phyloP scores from a whole-genome alignment of 2,797 vertebrate genomes.

The Propithecus deckenii region DNA sequence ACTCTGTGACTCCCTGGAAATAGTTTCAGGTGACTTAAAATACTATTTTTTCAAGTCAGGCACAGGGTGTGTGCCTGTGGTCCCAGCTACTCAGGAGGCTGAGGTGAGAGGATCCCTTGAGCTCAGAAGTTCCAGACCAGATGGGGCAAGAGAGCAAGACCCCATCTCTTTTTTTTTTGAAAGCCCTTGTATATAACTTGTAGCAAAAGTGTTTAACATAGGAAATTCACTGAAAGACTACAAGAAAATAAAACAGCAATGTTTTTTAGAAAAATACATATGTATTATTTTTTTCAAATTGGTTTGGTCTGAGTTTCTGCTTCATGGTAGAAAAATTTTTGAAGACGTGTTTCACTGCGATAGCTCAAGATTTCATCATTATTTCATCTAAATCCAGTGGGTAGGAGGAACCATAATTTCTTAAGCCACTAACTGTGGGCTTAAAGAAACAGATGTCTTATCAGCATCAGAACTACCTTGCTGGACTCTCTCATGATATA shows the following conservation, averaged over 20 bases:
- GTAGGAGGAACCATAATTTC: not conserved
- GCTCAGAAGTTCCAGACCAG: too few relatives aligned
- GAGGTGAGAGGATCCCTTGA: not conserved
- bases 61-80: not conserved
- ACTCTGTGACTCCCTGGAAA: not conserved
- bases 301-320: not conserved
- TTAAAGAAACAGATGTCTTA: not conserved
- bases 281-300: not conserved
- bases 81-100: not conserved
- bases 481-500: not conserved
- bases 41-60: not conserved
- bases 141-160: too few relatives aligned
- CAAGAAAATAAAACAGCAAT: not conserved
- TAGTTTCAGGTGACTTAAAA: not conserved
- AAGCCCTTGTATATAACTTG: not conserved
- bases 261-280: not conserved
- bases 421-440: not conserved
- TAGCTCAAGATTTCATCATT: not conserved
- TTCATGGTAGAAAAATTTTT: not conserved
- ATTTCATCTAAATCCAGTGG: not conserved
- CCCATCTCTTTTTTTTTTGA: not conserved
- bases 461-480: not conserved
- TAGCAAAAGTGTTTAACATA: not conserved
- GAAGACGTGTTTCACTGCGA: not conserved
- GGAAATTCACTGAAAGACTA: not conserved